Evolutionary conservation across 2,113 vertebrate genomes (phyloP).

Genomic region (Cardinalis cardinalis): DNA sequence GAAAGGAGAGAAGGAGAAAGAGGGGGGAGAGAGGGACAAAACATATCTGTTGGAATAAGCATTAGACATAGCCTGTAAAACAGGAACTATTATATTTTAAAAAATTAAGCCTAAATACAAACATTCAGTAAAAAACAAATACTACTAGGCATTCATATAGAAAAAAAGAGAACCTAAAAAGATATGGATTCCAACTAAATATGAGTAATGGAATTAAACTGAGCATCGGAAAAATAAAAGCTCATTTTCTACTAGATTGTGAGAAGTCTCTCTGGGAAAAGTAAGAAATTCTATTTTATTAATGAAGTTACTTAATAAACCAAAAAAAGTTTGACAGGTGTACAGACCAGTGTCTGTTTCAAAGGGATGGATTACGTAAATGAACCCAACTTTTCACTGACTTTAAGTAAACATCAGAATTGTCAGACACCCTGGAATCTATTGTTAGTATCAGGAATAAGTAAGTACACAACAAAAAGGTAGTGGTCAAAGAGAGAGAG

Average conservation of each 20-base stretch:
- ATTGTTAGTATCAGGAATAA: not conserved
- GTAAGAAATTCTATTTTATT: not conserved
- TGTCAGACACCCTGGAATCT: not conserved
- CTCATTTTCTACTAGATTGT: not conserved
- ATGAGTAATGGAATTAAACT: not conserved
- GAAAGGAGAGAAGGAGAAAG: not conserved
- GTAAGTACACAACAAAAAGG: not conserved
- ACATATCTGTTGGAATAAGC: not conserved
- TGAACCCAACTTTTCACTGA: not conserved
- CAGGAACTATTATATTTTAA: not conserved
- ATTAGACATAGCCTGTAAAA: not conserved
- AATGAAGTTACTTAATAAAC: not conserved
- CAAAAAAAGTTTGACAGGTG: not conserved
- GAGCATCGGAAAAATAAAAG: not conserved
- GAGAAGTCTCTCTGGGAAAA: not conserved
- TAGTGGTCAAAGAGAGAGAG: not conserved
- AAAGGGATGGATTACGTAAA: not conserved
- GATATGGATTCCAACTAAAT: not conserved
- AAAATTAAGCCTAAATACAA: not conserved
- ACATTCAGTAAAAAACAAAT: not conserved
- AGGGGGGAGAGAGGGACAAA: too few species aligned
- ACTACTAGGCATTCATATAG: not conserved
- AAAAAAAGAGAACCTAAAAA: not conserved
- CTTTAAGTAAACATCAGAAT: not conserved
- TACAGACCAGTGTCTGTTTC: not conserved